Conservation (phyloP, 1,140 invertebrate species). For the Drosophila burlai region DNA sequence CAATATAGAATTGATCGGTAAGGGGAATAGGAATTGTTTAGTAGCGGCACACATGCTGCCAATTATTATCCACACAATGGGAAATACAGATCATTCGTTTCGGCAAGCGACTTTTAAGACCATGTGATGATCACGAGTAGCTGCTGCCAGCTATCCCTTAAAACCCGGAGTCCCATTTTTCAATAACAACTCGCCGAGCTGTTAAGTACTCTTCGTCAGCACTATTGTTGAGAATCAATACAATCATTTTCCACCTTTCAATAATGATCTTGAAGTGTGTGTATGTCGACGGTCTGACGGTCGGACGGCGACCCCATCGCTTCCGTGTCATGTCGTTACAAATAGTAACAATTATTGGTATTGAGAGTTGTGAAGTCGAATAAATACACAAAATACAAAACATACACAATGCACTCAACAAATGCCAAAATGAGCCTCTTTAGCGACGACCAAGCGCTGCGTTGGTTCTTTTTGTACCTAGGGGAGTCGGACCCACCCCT, state of each 20-base stretch:
- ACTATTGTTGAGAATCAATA: slow-evolving; percentile 69
- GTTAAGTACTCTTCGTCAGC: slow-evolving; percentile 61
- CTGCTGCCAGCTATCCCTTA: slow-evolving; percentile 1
- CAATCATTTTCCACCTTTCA: slow-evolving; percentile 74
- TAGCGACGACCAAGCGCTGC: slow-evolving; percentile 45
- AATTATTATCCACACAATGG: slow-evolving; percentile 58
- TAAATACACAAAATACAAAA: slow-evolving; percentile 54
- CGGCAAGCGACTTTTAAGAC: slow-evolving; percentile 39
- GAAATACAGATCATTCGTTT: slow-evolving; percentile 42
- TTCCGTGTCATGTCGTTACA: slow-evolving; percentile 69
- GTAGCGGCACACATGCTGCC: slow-evolving; percentile 43
- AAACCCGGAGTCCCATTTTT: slow-evolving; percentile 9
- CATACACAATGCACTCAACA: slow-evolving; percentile 43
- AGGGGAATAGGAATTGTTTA: neutral
- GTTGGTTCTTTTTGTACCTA: slow-evolving; percentile 41
- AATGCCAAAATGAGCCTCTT: slow-evolving; percentile 69
- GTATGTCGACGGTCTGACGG: slow-evolving; percentile 29
- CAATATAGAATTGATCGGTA: slow-evolving; percentile 2
- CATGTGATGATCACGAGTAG: slow-evolving; percentile 21
- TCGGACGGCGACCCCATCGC: slow-evolving; percentile 32
- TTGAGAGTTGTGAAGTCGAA: slow-evolving; percentile 70
- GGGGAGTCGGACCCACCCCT: slow-evolving; percentile 10
- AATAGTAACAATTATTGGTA: slow-evolving; percentile 76
- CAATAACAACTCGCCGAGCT: slow-evolving; percentile 38
- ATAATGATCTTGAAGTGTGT: slow-evolving; percentile 62